Conservation (phyloP, 2,888 invertebrate genomes). For the Galerucella nymphaeae region DNA sequence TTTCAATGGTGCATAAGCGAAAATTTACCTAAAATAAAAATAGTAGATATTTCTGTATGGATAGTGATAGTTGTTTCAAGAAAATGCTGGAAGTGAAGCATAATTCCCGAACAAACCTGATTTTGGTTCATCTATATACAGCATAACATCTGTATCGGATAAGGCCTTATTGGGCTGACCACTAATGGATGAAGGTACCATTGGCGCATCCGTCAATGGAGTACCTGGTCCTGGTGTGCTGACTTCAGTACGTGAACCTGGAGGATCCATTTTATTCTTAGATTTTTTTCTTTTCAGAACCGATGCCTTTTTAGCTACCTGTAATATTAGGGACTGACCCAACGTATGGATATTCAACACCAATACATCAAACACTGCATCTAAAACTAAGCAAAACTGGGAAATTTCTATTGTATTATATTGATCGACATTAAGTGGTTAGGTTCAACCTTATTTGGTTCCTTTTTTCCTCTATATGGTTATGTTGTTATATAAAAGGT, state of each 20-base stretch:
- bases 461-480: too few relatives aligned
- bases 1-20: not conserved
- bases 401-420: not conserved
- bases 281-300: slow-evolving; percentile 78
- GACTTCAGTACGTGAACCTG: slow-evolving; percentile 53
- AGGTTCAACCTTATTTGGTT: not conserved
- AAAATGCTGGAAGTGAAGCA: not conserved
- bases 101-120: slow-evolving; percentile 62
- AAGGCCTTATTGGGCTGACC: slow-evolving; percentile 63
- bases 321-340: slow-evolving; percentile 77
- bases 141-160: slow-evolving; percentile 73
- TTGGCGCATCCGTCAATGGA: slow-evolving; percentile 51
- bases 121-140: slow-evolving; percentile 74
- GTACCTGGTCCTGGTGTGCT: slow-evolving; percentile 52
- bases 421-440: not conserved
- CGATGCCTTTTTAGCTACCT: slow-evolving; percentile 80
- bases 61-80: not conserved
- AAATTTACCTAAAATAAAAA: not conserved
- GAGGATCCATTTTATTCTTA: slow-evolving; percentile 72
- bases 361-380: slow-evolving; percentile 64
- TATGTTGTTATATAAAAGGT: too few relatives aligned
- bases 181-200: slow-evolving; percentile 36
- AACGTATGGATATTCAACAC: slow-evolving; percentile 65
- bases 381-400: slow-evolving; percentile 58
- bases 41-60: slow-evolving; percentile 28